Conservation (phyloP, 2,797 vertebrate genomes). For the Gallinago nigripennis region DNA sequence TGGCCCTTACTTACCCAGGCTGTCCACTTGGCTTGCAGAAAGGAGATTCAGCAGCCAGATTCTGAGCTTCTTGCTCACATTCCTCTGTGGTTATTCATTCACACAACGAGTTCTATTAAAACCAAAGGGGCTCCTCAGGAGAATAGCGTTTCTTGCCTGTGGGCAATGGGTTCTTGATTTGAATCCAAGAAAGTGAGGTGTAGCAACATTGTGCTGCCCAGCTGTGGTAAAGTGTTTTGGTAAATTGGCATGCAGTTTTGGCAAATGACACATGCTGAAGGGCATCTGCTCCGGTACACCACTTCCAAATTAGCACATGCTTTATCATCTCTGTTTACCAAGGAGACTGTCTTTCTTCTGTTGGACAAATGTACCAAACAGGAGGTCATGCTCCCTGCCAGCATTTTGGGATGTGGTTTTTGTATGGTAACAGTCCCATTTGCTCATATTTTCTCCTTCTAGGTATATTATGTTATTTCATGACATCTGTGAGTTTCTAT, state of each 20-base stretch:
- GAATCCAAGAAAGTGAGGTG: background rate
- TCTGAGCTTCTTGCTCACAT: background rate
- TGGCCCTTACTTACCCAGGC: background rate
- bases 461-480: background rate
- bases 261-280: background rate
- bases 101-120: conserved; percentile 7
- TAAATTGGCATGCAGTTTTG: background rate
- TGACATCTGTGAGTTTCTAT: background rate
- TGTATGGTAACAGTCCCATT: background rate
- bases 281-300: background rate
- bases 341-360: background rate
- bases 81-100: conserved; percentile 36
- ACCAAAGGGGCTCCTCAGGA: conserved; percentile 6
- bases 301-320: background rate
- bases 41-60: background rate
- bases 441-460: background rate
- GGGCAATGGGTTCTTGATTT: background rate
- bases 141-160: background rate
- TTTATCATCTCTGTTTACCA: background rate
- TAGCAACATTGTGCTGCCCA: background rate
- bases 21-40: background rate
- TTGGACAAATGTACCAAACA: background rate
- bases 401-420: background rate
- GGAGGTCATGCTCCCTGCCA: background rate
- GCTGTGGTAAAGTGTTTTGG: background rate